Conservation (phyloP, 2,113 vertebrate genomes). For the Bambusicola thoracicus region DNA sequence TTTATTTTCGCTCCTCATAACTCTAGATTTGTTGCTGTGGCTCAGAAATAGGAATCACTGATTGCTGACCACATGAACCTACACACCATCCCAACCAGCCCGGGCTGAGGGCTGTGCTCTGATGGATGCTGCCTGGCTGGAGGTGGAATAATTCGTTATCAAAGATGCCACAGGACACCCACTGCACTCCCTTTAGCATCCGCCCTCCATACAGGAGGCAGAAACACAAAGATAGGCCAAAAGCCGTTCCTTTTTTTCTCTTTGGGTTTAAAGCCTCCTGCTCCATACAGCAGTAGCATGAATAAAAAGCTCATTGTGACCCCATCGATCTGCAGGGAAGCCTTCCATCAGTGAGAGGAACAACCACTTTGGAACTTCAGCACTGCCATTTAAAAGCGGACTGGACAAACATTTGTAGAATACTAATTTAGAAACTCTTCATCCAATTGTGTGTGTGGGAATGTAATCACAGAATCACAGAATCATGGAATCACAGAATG, state of each 20-base stretch:
- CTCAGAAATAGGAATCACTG: not conserved
- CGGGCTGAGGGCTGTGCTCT: not conserved
- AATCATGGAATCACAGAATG: no score
- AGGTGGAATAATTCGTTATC: not conserved
- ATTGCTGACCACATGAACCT: not conserved
- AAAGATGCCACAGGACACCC: not conserved
- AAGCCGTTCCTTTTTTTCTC: not conserved
- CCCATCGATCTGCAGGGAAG: not conserved
- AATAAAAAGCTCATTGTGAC: not conserved
- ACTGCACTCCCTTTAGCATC: not conserved
- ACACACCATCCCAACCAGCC: not conserved
- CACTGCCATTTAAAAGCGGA: not conserved
- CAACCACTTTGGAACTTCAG: not conserved
- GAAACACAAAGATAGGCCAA: not conserved
- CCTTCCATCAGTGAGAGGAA: not conserved
- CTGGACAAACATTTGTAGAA: not conserved
- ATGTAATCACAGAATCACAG: rapidly evolving
- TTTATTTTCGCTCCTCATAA: not conserved
- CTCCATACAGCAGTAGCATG: not conserved
- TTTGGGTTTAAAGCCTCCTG: not conserved
- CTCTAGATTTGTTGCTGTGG: not conserved
- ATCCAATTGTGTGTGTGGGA: not conserved
- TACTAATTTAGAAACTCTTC: not conserved
- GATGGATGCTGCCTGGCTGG: not conserved
- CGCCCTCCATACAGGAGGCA: not conserved